phyloP scores from a whole-genome alignment of 1,140 invertebrate genomes.

The Drosophila truncata region DNA sequence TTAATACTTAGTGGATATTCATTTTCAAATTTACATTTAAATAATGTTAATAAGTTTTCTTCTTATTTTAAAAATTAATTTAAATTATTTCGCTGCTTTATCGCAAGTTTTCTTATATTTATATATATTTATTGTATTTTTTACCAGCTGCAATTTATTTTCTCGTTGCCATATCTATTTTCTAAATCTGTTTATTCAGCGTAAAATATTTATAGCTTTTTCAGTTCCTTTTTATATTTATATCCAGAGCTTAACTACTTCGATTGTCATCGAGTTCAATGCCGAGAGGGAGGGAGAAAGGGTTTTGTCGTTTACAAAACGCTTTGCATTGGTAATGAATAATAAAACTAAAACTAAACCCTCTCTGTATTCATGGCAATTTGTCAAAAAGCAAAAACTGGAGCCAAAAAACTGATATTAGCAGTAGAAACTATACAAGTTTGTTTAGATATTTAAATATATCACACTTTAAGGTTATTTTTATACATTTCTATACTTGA shows the following conservation, averaged over 20 bases:
- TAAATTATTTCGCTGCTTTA: not conserved
- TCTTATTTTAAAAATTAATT: not conserved
- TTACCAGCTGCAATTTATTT: not conserved
- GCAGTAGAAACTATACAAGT: not conserved
- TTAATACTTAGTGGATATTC: too few relatives aligned
- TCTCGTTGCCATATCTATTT: not conserved
- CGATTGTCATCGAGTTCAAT: not conserved
- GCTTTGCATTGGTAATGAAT: constrained; percentile 28
- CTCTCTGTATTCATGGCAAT: constrained; percentile 7
- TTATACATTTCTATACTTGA: not conserved
- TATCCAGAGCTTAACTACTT: not conserved
- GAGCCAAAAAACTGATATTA: not conserved
- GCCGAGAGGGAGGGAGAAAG: not conserved
- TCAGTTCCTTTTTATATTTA: not conserved
- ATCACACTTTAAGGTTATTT: not conserved
- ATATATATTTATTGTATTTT: not conserved
- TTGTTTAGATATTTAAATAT: not conserved
- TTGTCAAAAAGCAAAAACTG: constrained; percentile 16
- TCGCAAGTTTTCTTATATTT: not conserved
- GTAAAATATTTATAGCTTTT: constrained; percentile 1
- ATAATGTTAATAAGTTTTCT: not conserved
- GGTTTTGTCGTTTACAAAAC: constrained; percentile 13
- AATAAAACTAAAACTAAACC: constrained; percentile 15
- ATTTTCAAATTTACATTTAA: not conserved
- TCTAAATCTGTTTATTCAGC: constrained; percentile 2